Conservation (phyloP, 2,113 vertebrate species). For the Amphiprion ocellaris region DNA sequence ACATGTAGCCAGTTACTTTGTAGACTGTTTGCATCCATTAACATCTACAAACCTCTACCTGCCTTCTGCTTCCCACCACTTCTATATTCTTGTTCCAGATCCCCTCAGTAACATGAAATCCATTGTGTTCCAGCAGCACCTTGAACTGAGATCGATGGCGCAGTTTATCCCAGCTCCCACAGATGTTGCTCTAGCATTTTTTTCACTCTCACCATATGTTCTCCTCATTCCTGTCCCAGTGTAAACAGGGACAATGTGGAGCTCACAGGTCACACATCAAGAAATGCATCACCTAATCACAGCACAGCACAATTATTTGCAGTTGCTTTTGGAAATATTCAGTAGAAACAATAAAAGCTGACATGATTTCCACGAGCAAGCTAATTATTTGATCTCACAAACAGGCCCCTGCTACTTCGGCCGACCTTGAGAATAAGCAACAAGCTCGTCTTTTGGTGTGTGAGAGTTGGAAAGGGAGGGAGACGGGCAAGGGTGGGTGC, state of each 20-base stretch:
- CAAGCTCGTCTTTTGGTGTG: constrained; percentile 36
- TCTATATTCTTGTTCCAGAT: not conserved
- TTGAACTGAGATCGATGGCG: constrained; percentile 37
- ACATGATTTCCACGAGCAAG: constrained; percentile 55
- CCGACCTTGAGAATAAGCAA: constrained; percentile 72
- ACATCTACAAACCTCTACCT: constrained; percentile 19
- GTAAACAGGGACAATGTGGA: not conserved
- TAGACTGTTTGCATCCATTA: constrained; percentile 26
- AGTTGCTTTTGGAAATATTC: not conserved
- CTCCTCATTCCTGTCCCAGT: not conserved
- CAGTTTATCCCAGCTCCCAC: constrained; percentile 21
- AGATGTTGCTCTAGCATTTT: constrained; percentile 48
- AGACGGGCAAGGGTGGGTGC: not conserved
- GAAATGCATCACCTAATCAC: constrained; percentile 18
- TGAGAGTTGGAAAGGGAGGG: not conserved
- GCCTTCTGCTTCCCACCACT: constrained; percentile 21
- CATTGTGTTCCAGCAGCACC: constrained; percentile 20
- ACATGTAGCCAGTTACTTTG: not conserved
- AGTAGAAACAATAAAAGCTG: constrained; percentile 38
- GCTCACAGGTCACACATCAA: constrained; percentile 20
- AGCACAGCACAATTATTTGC: not conserved
- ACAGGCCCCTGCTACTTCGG: constrained; percentile 51
- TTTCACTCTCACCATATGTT: constrained; percentile 28
- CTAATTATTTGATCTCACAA: constrained; percentile 65
- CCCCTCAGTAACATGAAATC: constrained; percentile 33